Evolutionary conservation across 1,140 invertebrate species (phyloP), one percentile per base, ranked within the genome.

Genomic region (Oedothorax gibbosus): DNA sequence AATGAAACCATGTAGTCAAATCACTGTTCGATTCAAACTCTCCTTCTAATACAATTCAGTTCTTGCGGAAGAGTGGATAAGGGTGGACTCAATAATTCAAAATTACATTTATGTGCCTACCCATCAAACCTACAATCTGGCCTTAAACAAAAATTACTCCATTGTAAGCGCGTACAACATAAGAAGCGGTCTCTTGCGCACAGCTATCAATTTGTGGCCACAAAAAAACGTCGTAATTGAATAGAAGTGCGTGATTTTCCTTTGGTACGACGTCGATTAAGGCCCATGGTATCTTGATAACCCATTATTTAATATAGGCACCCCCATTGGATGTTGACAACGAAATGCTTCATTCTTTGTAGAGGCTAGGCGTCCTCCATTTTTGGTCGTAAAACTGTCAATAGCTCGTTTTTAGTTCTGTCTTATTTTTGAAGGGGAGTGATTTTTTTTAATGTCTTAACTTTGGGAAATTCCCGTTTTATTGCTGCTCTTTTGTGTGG

Each of bases 231-330:
- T 11, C 50, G 69, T 71, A 71, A 71, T 71, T 71, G 69, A 71
- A 71, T 35, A 35, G 54, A 71, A 71, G 69, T n/a, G 15, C n/a
- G 51, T 49, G 50, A 71, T 71, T 71, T 71, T 20, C 53, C 49
- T 53, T 53, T 71, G 11, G 20, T 71, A 53, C 21, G 20, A 53
- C 20, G 54, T 35, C 50, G 54, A 71, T 71, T 71, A 71, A 53
- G 69, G 69, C 69, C 69, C 9, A 71, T 71, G 50, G 50, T 51
- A 54, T 0, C 15, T 20, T 49, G 69, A 71, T 54, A 71, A 71
- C 69, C 69, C 69, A 71, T 71, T 71, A 71, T 71, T 71, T 71
- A 71, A 71, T 71, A 18, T 71, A 18, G 68, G 35, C 51, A 50
- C 18, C 49, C 15, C 49, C 15, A n/a, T 71, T 53, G n/a, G 21